These are phyloP conservation scores for Hydrolagus colliei DNA, from an alignment of 2,797 vertebrate species.

Conservation along the genomic window DNA sequence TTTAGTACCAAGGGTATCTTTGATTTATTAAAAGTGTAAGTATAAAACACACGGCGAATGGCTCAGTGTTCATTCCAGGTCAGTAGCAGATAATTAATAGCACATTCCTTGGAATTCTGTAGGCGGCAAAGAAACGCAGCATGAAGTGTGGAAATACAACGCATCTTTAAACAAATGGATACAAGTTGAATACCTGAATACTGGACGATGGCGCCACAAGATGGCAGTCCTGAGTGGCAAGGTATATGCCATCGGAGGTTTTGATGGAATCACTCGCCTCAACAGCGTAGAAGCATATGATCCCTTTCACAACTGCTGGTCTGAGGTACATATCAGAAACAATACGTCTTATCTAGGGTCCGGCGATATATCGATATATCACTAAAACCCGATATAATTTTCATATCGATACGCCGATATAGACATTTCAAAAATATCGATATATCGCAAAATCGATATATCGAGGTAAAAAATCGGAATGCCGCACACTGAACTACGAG, in stretches of 20 bases:
- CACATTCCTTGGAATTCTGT: slow-evolving; percentile 26
- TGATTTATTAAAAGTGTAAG: no score
- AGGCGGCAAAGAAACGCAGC: slow-evolving; percentile 94
- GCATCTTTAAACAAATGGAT: slow-evolving; percentile 96
- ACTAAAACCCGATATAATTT: no score
- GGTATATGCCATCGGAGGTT: slow-evolving; percentile 82
- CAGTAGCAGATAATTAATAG: no score
- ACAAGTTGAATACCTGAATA: slow-evolving; percentile 75
- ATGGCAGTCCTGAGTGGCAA: slow-evolving; percentile 85
- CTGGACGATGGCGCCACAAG: slow-evolving; percentile 90
- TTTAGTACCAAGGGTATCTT: no score
- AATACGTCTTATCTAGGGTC: not conserved
- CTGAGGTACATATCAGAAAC: slow-evolving; percentile 59
- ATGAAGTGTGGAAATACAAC: slow-evolving; percentile 94
- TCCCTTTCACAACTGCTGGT: slow-evolving; percentile 92
- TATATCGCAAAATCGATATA: no score
- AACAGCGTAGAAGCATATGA: slow-evolving; percentile 85
- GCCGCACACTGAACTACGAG: no score
- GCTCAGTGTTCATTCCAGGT: no score
- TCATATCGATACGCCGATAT: no score
- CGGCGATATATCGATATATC: no score
- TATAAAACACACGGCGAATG: no score
- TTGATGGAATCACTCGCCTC: slow-evolving; percentile 80
- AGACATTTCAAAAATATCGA: no score
- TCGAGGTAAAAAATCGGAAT: no score